phyloP scores from a whole-genome alignment of 2,888 invertebrate genomes.

The Calameuta pallipes region DNA sequence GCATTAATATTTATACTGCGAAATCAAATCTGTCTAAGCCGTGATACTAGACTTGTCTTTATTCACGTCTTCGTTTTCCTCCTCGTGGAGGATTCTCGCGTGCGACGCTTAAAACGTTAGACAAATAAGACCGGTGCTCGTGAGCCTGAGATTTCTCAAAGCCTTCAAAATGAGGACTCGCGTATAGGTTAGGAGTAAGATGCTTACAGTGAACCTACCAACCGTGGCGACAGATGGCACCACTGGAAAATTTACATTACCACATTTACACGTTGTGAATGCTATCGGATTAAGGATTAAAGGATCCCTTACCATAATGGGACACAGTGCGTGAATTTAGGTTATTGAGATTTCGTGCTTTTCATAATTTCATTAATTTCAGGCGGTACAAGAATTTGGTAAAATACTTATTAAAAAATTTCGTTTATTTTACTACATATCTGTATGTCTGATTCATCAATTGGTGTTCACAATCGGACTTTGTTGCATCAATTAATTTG shows the following conservation, averaged over 20 bases:
- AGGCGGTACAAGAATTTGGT: too few species aligned
- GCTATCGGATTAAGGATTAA: conserved; percentile 25
- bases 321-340: not conserved
- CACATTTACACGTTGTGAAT: conserved; percentile 24
- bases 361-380: not conserved
- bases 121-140: conserved; percentile 37
- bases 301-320: not conserved
- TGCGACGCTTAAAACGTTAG: conserved; percentile 43
- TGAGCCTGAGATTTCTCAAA: conserved; percentile 1
- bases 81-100: conserved; percentile 34
- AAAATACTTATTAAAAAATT: not conserved
- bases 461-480: not conserved
- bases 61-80: conserved; percentile 13
- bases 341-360: not conserved
- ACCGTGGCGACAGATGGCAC: conserved; percentile 10
- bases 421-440: not conserved
- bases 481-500: not conserved
- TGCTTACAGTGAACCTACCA: not conserved
- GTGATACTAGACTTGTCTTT: conserved; percentile 7
- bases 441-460: not conserved
- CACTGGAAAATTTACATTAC: conserved; percentile 44
- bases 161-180: not conserved
- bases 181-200: not conserved
- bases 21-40: conserved; percentile 46
- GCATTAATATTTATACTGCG: conserved; percentile 54